phyloP scores from a whole-genome alignment of 2,113 vertebrate species.

The Notechis scutatus region DNA sequence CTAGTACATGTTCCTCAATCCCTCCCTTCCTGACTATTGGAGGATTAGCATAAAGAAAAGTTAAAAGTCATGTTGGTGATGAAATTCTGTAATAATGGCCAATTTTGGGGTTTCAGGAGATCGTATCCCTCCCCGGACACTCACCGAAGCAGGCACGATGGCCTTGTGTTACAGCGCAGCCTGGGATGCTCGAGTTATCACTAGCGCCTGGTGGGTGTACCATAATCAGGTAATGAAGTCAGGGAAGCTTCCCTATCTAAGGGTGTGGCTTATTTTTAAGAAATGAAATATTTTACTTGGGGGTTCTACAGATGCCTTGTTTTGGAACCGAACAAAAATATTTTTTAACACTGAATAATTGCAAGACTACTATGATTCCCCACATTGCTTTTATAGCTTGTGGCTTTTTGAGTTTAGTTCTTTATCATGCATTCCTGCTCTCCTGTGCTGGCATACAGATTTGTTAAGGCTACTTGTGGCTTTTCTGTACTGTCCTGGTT shows the following conservation, averaged over 20 bases:
- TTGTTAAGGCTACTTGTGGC: neutral
- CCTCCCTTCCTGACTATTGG: neutral
- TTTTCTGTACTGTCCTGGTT: neutral
- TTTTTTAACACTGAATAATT: neutral
- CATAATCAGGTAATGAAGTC: slow-evolving; percentile 85
- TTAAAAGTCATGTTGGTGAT: neutral
- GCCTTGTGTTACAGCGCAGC: slow-evolving; percentile 95
- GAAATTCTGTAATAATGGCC: neutral
- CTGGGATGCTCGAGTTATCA: slow-evolving; percentile 95
- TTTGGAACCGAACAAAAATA: neutral
- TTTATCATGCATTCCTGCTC: neutral
- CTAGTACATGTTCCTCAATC: neutral
- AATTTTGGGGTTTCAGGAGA: slow-evolving; percentile 68
- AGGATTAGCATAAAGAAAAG: neutral
- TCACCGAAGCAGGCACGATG: slow-evolving; percentile 95
- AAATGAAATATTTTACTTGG: neutral
- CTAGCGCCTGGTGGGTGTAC: slow-evolving; percentile 98
- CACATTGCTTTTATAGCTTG: neutral
- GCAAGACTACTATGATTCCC: neutral
- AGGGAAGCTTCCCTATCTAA: fast-evolving
- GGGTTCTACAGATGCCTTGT: too few relatives aligned
- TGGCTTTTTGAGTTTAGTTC: neutral
- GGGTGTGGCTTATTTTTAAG: neutral
- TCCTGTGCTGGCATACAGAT: neutral
- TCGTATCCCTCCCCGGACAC: slow-evolving; percentile 84